Conservation (phyloP, 2,113 vertebrate species). For the Erythrocercus mccallii region DNA sequence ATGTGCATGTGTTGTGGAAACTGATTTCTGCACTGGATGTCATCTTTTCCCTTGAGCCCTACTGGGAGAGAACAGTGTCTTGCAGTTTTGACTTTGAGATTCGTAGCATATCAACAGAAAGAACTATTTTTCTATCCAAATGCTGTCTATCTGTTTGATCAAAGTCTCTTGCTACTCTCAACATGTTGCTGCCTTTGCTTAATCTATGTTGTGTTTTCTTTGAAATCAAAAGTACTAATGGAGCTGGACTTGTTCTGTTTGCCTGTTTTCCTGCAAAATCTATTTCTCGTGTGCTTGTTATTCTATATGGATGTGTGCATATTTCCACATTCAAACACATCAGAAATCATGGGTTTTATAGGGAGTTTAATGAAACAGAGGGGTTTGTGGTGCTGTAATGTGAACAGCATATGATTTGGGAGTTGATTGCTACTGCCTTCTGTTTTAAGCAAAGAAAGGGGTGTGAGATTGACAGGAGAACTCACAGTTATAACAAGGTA, state of each 20-base stretch:
- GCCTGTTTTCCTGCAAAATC: not conserved
- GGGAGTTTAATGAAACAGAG: not conserved
- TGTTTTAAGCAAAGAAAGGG: not conserved
- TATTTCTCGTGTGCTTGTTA: not conserved
- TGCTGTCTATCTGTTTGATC: not conserved
- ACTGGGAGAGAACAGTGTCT: not conserved
- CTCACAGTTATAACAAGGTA: not conserved
- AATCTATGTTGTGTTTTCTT: not conserved
- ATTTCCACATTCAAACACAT: not conserved
- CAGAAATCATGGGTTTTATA: not conserved
- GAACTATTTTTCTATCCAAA: not conserved
- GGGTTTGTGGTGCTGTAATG: not conserved
- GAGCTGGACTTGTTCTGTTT: not conserved
- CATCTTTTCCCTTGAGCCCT: not conserved
- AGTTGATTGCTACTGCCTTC: not conserved
- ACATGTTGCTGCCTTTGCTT: not conserved
- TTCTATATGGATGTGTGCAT: not conserved
- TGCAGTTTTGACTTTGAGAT: not conserved
- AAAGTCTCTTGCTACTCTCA: not conserved
- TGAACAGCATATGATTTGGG: not conserved
- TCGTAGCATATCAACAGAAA: not conserved
- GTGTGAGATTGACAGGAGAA: not conserved
- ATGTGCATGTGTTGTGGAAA: not conserved
- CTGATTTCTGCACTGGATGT: not conserved
- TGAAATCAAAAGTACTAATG: not conserved